phyloP scores from a whole-genome alignment of 2,797 vertebrate genomes.

The Eremophila alpestris region DNA sequence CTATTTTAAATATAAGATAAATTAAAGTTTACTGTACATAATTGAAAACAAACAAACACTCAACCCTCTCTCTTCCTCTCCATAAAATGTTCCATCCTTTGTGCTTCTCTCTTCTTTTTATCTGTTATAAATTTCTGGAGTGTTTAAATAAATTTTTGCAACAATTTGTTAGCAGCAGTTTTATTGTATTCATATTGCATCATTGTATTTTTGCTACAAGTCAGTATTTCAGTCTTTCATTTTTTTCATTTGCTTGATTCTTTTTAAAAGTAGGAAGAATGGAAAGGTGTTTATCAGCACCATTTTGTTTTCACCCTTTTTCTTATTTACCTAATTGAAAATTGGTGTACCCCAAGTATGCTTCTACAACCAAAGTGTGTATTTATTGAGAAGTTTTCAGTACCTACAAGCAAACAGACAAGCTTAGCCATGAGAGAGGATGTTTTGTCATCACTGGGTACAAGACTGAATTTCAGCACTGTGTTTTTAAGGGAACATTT shows the following conservation, averaged over 20 bases:
- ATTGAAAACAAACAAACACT: neutral
- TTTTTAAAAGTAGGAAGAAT: neutral
- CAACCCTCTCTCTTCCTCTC: accelerated
- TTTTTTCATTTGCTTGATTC: neutral
- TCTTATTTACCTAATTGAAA: neutral
- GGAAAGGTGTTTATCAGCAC: neutral
- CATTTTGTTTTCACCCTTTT: neutral
- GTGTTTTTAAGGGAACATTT: neutral
- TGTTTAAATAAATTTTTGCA: neutral
- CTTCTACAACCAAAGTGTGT: neutral
- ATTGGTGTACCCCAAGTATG: neutral
- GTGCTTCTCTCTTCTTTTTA: neutral
- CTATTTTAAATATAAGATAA: neutral
- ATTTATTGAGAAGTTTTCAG: neutral
- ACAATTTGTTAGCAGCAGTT: neutral
- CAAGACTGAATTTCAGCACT: neutral
- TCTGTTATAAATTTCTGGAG: neutral
- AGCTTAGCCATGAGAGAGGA: neutral
- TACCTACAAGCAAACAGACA: neutral
- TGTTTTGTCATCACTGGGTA: neutral
- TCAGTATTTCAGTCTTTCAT: neutral
- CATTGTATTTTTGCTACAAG: neutral
- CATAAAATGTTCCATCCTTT: neutral
- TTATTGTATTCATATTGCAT: neutral
- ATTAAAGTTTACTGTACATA: neutral